Evolutionary conservation across 2,888 invertebrate species (phyloP).

Genomic region (Nebria brevicollis): DNA sequence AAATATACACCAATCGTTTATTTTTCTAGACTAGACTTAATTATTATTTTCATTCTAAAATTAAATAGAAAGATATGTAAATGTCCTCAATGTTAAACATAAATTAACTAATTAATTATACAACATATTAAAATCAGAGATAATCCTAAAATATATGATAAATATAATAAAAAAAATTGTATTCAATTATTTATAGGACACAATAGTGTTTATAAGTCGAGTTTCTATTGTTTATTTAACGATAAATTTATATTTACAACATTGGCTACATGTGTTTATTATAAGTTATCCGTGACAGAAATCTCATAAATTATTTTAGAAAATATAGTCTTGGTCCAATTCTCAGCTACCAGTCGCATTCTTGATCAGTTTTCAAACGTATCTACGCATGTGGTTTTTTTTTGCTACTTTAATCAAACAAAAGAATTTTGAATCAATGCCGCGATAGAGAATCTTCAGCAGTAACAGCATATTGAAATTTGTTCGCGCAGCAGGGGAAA

Average conservation of each 20-base stretch:
- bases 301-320: slow-evolving; percentile 32
- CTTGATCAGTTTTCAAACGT: background rate
- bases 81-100: background rate
- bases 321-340: slow-evolving; percentile 38
- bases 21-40: too few species aligned
- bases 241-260: slow-evolving; percentile 29
- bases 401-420: too few species aligned
- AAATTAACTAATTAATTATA: slow-evolving; percentile 9
- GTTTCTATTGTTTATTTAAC: slow-evolving; percentile 14
- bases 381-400: too few species aligned
- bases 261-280: slow-evolving; percentile 21
- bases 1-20: too few species aligned
- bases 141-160: slow-evolving; percentile 13
- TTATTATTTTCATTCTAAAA: too few species aligned
- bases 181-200: slow-evolving; percentile 16
- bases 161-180: too few species aligned
- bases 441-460: background rate
- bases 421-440: too few species aligned
- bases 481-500: slow-evolving; percentile 6
- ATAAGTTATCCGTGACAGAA: slow-evolving; percentile 38
- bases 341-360: slow-evolving; percentile 12
- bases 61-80: background rate
- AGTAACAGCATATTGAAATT: background rate
- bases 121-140: background rate
- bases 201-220: background rate